Base-by-base conservation (phyloP, 1,140 invertebrate species). In the Pachypsylla venusta region DNA sequence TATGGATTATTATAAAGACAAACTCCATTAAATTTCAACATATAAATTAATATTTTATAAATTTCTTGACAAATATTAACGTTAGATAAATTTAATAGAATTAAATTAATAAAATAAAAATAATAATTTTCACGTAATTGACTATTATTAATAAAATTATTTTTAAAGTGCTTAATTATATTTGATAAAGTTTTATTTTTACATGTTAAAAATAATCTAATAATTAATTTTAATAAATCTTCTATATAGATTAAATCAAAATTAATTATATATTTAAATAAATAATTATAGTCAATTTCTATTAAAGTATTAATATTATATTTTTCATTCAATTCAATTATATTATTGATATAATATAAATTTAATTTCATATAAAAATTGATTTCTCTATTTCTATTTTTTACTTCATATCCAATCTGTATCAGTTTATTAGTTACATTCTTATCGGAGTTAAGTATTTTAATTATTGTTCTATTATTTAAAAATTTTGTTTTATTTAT, bases 11-110 rank as follows among this genome's bases (percentile, higher is more conserved):
- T 48, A 22, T 10, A 4, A 48, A 48, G n/a, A 22, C 7, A n/a
- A n/a, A 19, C 42, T n/a, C 42, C 42, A 22, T 48, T 48, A 10
- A 48, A 22, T n/a, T 48, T 48, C 42, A 48, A 48, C 42, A 48
- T 48, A 4, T 19, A 22, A 4, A n/a, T 48, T 5, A 48, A 4
- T 19, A 22, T 48, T 4, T 4, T 48, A 3, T 19, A 48, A 22
- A 48, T 48, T 5, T n/a, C 7, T n/a, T 19, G 16, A 22, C 22
- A 5, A 7, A 48, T 4, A 48, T 48, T n/a, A 10, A 19, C 42
- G 30, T 35, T 12, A 16, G 10, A 10, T 16, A 35, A 12, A 48
- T 48, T n/a, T 19, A 48, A n/a, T 3, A 19, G 7, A n/a, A 48
- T n/a, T 4, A 48, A 4, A 22, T n/a, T 48, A 3, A 48, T n/a